Evolutionary conservation across 1,140 invertebrate genomes (phyloP).

Genomic region (Bombus soroeensis): DNA sequence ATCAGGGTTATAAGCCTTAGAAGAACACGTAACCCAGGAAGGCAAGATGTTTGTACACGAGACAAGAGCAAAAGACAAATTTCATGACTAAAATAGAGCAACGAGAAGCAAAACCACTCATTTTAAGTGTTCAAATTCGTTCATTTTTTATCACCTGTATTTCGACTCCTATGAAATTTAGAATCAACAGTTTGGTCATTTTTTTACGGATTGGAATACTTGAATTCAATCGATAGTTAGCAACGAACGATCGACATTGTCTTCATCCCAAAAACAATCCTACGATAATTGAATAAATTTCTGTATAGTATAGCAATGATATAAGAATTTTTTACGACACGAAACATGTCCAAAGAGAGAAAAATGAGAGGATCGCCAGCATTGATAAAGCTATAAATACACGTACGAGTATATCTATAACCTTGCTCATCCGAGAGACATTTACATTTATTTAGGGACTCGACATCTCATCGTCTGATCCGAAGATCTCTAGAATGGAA

Average conservation of each 20-base stretch:
- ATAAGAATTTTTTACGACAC: not conserved
- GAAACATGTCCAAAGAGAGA: not conserved
- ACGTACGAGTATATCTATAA: no score
- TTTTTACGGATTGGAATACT: not conserved
- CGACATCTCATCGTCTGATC: not conserved
- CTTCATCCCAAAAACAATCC: not conserved
- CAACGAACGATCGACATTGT: slow-evolving; percentile 8
- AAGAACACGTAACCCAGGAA: not conserved
- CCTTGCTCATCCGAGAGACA: not conserved
- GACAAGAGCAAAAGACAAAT: not conserved
- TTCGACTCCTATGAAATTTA: not conserved
- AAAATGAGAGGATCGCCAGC: not conserved
- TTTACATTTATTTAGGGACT: slow-evolving; percentile 7
- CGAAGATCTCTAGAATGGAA: slow-evolving; percentile 1
- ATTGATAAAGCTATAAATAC: not conserved
- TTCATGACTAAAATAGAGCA: not conserved
- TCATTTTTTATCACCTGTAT: not conserved
- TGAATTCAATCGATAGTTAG: not conserved
- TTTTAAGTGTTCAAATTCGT: slow-evolving; percentile 17
- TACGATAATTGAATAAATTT: not conserved
- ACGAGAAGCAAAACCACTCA: slow-evolving; percentile 8
- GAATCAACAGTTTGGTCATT: not conserved
- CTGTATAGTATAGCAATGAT: not conserved
- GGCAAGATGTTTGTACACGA: not conserved
- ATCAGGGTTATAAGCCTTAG: slow-evolving; percentile 23